Evolutionary conservation across 2,797 vertebrate species (phyloP), one percentile per base, ranked within the genome.

Genomic region (Zenarchopterus dispar): DNA sequence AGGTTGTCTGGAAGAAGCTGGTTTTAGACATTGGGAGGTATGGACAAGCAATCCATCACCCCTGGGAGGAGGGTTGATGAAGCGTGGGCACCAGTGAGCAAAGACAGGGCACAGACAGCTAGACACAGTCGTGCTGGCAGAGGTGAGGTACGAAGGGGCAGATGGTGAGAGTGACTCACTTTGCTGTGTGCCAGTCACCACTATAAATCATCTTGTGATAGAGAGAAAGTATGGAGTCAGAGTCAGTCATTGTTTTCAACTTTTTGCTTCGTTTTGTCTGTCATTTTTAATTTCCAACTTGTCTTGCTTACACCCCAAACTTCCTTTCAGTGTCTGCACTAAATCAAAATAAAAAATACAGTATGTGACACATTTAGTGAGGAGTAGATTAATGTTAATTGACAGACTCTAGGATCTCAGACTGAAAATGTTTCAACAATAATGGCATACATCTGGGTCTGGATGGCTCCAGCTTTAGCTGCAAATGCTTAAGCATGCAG

Each of bases 81-180:
- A 83, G 84, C 75, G 66, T 77, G 80, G 88, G 85, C 78, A 86
- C 79, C 78, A 73, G 76, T 45, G 41, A 89, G 76, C 45, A 31
- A 54, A 55, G 78, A 82, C 59, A 82, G 81, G 77, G 49, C 76
- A 75, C 76, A 84, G 80, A 77, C 74, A 81, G 79, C 80, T 70
- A 87, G 84, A 80, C 75, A 77, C 75, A 78, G 63, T 75, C 74
- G 56, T 82, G 73, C 85, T 90, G 88, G 86, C 86, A 85, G 85
- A 90, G 88, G 87, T 89, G 87, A 89, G 81, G 80, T 71, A 84
- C 78, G 67, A 83, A 81, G 82, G 83, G 89, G 90, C 90, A 93
- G 89, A 92, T 92, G 91, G 89, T 85, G 77, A 67, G 78, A 78
- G 85, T 93, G 91, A 94, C 82, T 93, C 90, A 91, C 82, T 81